Percentiles rank a stretch among this genome's conserved stretches.
These are phyloP conservation scores for Agapetus fuscipes DNA, from an alignment of 2,888 invertebrate species.

Conservation along the genomic window DNA sequence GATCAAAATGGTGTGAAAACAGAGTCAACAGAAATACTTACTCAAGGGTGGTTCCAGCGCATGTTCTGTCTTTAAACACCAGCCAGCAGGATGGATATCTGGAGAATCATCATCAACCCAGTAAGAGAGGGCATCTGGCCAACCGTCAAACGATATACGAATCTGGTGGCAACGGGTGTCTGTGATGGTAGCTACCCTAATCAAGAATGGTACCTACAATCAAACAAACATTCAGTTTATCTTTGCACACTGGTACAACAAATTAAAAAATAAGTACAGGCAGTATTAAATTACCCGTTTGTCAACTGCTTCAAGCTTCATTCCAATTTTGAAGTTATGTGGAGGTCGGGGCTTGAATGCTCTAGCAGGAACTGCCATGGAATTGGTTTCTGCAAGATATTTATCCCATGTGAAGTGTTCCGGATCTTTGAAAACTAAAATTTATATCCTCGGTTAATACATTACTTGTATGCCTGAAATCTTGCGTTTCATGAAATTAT, in stretches of 20 bases:
- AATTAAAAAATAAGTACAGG: neutral
- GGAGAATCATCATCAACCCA: constrained; percentile 88
- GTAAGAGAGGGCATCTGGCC: constrained; percentile 73
- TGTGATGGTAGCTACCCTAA: constrained; percentile 76
- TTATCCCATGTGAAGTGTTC: constrained; percentile 75
- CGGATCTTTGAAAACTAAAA: constrained; percentile 55
- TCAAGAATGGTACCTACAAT: constrained; percentile 58
- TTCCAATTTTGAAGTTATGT: constrained; percentile 69
- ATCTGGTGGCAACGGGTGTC: constrained; percentile 68
- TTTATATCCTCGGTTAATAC: no score
- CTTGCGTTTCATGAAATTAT: neutral
- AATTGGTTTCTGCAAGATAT: constrained; percentile 68
- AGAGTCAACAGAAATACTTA: constrained; percentile 37
- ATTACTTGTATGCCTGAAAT: no score
- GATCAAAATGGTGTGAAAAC: no score
- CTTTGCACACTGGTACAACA: neutral
- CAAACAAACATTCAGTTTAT: neutral
- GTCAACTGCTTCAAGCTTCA: constrained; percentile 86
- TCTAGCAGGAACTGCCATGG: constrained; percentile 65
- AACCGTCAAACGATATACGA: constrained; percentile 79
- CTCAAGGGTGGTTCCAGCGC: constrained; percentile 77
- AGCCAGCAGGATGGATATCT: constrained; percentile 85
- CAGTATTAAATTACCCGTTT: constrained; percentile 42
- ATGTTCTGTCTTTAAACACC: constrained; percentile 85
- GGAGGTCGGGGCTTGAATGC: constrained; percentile 75